phyloP scores from a whole-genome alignment of 1,140 invertebrate species.

The Aphaenogaster rudis region DNA sequence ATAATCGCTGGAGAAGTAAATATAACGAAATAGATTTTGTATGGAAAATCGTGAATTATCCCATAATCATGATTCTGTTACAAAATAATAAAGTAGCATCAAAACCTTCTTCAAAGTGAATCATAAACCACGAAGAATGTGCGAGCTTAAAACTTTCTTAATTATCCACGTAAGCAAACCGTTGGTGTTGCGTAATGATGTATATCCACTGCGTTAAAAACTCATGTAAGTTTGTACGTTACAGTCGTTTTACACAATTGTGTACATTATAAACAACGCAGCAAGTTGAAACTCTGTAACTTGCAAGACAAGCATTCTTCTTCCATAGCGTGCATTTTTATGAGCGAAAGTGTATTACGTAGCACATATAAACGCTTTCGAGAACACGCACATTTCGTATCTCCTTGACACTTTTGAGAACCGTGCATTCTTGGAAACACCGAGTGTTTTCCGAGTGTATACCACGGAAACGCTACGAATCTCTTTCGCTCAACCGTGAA shows the following conservation, averaged over 20 bases:
- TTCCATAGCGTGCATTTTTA: conserved; percentile 28
- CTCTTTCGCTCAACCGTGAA: conserved; percentile 33
- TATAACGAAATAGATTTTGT: background rate
- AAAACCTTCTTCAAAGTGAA: background rate
- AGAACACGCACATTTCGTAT: background rate
- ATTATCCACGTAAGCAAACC: background rate
- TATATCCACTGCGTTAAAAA: background rate
- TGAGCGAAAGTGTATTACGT: conserved; percentile 13
- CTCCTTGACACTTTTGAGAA: conserved; percentile 19
- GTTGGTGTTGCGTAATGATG: background rate
- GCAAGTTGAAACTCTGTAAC: conserved; percentile 7
- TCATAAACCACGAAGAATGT: background rate
- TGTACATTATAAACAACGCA: conserved; percentile 4
- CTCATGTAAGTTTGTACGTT: background rate
- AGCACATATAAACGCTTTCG: background rate
- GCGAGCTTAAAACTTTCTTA: conserved; percentile 1
- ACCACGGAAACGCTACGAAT: conserved; percentile 22
- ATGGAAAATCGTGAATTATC: background rate
- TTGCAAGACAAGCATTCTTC: background rate
- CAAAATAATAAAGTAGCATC: background rate
- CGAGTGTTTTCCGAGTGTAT: conserved; percentile 24
- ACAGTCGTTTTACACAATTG: conserved; percentile 24
- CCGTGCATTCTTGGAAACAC: background rate
- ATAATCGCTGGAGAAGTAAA: background rate
- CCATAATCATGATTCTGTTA: background rate